phyloP scores from a whole-genome alignment of 1,140 invertebrate genomes.

The Plectrocnemia conspersa region DNA sequence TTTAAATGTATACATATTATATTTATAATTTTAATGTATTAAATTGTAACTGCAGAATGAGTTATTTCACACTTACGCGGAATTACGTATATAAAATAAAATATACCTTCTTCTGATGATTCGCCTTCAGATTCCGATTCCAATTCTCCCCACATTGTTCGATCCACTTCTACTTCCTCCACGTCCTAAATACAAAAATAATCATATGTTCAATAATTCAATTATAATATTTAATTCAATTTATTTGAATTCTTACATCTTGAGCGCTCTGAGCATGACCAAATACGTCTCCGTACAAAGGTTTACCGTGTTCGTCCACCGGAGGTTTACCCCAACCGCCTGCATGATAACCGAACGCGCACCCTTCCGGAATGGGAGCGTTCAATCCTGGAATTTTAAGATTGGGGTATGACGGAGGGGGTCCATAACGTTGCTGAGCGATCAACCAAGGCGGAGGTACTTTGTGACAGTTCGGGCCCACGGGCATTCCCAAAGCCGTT shows the following conservation, averaged over 20 bases:
- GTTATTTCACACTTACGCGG: too few species aligned
- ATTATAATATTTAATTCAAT: slow-evolving; percentile 13
- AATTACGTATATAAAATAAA: slow-evolving; percentile 10
- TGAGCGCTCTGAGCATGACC: slow-evolving; percentile 64
- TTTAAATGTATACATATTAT: too few species aligned
- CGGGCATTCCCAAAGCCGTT: slow-evolving; percentile 97
- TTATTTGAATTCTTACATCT: slow-evolving; percentile 50
- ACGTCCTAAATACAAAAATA: slow-evolving; percentile 51
- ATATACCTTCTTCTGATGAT: slow-evolving; percentile 74
- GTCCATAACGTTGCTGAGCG: slow-evolving; percentile 99
- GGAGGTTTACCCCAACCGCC: slow-evolving; percentile 99
- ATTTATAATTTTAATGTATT: too few species aligned
- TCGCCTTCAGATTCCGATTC: slow-evolving; percentile 94
- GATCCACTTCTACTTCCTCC: slow-evolving; percentile 88
- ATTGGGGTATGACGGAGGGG: slow-evolving; percentile 98
- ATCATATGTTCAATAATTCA: slow-evolving; percentile 3
- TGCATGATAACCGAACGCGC: slow-evolving; percentile 98
- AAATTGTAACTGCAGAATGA: too few species aligned
- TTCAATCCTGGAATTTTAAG: slow-evolving; percentile 94
- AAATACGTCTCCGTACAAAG: slow-evolving; percentile 98
- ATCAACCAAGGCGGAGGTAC: slow-evolving; percentile 99
- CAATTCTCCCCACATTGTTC: slow-evolving; percentile 93
- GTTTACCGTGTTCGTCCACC: slow-evolving; percentile 96
- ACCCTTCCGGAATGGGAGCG: slow-evolving; percentile 91
- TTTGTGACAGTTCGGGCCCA: slow-evolving; percentile 83